These are phyloP conservation scores for Epistrophe eligans DNA, from an alignment of 2,888 invertebrate species.

Conservation along the genomic window DNA sequence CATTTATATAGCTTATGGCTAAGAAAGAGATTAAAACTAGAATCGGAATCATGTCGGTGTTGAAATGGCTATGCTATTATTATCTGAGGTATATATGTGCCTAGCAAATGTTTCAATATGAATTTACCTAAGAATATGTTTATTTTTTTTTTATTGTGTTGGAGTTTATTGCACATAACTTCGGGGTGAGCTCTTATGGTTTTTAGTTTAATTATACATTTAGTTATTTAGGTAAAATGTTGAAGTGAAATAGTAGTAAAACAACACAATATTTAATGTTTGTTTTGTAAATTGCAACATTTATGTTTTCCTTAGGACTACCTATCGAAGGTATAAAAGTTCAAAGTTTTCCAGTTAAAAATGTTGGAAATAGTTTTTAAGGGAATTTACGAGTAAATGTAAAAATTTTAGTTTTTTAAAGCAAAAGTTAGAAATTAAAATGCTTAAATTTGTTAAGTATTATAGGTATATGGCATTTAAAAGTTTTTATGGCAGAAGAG, in stretches of 20 bases:
- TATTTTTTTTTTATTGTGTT: background rate
- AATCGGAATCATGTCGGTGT: slow-evolving; percentile 30
- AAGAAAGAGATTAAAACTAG: slow-evolving; percentile 32
- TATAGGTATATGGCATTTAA: no score
- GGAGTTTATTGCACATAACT: no score
- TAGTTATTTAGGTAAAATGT: slow-evolving; percentile 3
- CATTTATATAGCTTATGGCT: slow-evolving; percentile 31
- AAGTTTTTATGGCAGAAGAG: no score
- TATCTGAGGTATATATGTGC: background rate
- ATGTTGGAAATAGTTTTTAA: background rate
- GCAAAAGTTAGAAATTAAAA: background rate
- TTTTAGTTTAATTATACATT: slow-evolving; percentile 34
- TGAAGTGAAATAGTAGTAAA: background rate
- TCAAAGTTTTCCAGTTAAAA: background rate
- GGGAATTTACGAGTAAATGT: background rate
- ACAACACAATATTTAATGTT: slow-evolving; percentile 4
- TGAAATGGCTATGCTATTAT: slow-evolving; percentile 31
- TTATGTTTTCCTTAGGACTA: background rate
- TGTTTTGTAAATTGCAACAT: slow-evolving; percentile 8
- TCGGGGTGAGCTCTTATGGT: slow-evolving; percentile 6
- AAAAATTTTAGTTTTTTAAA: background rate
- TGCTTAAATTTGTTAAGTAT: no score
- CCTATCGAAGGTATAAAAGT: background rate
- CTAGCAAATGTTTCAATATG: background rate
- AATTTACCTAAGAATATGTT: slow-evolving; percentile 20